phyloP scores from a whole-genome alignment of 1,140 invertebrate genomes.

The Aphelenchoides besseyi region DNA sequence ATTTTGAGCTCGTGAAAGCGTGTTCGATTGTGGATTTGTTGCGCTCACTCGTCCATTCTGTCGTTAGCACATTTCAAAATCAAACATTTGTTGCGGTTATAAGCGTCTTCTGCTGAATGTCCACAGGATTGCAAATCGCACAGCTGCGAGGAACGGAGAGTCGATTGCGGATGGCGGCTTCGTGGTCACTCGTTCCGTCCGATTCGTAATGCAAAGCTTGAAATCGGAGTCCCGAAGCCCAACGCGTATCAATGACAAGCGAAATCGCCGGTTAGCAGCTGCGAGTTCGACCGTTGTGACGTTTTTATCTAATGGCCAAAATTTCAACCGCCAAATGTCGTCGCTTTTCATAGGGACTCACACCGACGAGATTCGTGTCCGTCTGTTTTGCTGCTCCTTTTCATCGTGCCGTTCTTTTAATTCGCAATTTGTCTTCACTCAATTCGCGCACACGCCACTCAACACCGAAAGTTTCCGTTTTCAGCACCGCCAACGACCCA shows the following conservation, averaged over 20 bases:
- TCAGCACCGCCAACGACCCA: neutral
- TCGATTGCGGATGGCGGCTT: neutral
- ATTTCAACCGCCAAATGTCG: constrained; percentile 3
- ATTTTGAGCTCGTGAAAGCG: too few relatives aligned
- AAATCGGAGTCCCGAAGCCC: neutral
- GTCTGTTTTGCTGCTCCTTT: neutral
- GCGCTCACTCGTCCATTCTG: too few relatives aligned
- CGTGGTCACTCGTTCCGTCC: neutral
- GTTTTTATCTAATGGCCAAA: neutral
- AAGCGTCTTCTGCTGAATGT: neutral
- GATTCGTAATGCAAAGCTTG: neutral
- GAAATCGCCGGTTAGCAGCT: neutral
- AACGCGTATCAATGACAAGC: neutral
- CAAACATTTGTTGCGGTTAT: neutral
- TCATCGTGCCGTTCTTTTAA: neutral
- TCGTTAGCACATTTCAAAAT: too few relatives aligned
- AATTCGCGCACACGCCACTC: neutral
- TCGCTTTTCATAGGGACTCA: neutral
- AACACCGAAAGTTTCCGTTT: constrained; percentile 2
- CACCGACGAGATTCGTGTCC: neutral
- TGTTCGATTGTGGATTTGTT: too few relatives aligned
- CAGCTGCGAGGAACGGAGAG: neutral
- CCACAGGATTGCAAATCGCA: neutral
- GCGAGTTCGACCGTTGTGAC: neutral
- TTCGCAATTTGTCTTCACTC: neutral